Evolutionary conservation across 2,888 invertebrate genomes (phyloP), one percentile per base, ranked within the genome.

Genomic region (Cantharis lateralis): DNA sequence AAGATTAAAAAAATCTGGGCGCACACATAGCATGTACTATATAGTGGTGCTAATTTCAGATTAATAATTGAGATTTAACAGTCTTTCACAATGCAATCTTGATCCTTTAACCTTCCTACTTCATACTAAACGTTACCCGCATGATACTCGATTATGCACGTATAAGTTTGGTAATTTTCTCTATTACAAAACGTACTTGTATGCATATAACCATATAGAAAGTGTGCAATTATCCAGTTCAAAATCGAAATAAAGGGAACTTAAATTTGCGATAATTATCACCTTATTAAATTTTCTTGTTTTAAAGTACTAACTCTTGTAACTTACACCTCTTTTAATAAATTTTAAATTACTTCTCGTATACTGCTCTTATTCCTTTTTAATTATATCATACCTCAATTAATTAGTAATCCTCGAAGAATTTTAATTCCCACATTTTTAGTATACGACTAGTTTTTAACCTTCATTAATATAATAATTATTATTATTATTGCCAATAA

Each of bases 231-330:
- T 71, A 71, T 26, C 15, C 20, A 15, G 20, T 20, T 62, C 71
- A 71, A 32, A 62, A 71, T 71, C 71, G 48, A 20, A 71, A 71
- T 62, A 24, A 71, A 71, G 24, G 26, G 26, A 71, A 71, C 62
- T 71, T 71, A 20, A 71, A 71, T 16, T 71, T 71, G n/a, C 15
- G 48, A 62, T 71, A 71, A 71, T 71, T 71, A 71, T 71, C 32
- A 62, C 71, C 71, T 62, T 62, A 62, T 62, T 71, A 71, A 71
- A 71, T 71, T 48, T 61, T 20, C 62, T 71, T 62, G 20, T 62
- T 66, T 15, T 66, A 48, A 48, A 48, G 48, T n/a, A 48, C 24
- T 9, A 9, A 24, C 48, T 48, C 48, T 48, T 48, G 48, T 48
- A 48, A 48, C 48, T 48, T 48, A 48, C 48, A 48, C 48, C 48